Base-by-base conservation (phyloP, 2,113 vertebrate genomes). In the Macrotis lagotis region DNA sequence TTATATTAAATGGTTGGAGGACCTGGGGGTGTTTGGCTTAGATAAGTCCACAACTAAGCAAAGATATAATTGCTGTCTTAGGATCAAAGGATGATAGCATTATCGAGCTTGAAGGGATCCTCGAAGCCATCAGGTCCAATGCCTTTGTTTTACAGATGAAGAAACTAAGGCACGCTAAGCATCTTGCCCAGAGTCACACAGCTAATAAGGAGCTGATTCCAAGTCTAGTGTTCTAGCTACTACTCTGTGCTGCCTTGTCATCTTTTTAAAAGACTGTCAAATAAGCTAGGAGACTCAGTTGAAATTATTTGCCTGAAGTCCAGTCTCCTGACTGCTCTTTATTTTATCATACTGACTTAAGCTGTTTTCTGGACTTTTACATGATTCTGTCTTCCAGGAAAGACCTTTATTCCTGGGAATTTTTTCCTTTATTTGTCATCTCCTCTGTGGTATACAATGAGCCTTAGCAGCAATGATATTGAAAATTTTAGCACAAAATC, bases 341-440 rank as follows among this genome's bases (percentile, higher is more conserved):
- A 74, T 74, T n/a, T 19, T n/a, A n/a, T 14, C 91, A 25, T 91
- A 47, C 51, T 59, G 44, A 91, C 25, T 50, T 50, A 48, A 26
- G 52, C 31, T 16, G 16, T 88, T 52, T 90, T 93, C 50, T 51
- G 44, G 49, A 26, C 37, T 91, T 94, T 91, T 53, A 51, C 92
- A 91, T 53, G 44, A 93, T 93, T 50, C 37, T 89, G 1, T 93
- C 37, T 28, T 94, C 53, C 88, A 28, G 10, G 2, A n/a, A 93
- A 95, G 47, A 19, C 74, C 25, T 93, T 91, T 51, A 28, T 52
- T 48, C 94, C 91, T 90, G 51, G 37, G 50, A 94, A 47, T 25
- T 55, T 28, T 88, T 95, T 90, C 49, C 25, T 90, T 22, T 25
- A 89, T 25, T 93, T 9, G 89, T 96, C 92, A 90, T 83, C 48